Conservation (phyloP, 1,140 invertebrate genomes). For the Manduca sexta region DNA sequence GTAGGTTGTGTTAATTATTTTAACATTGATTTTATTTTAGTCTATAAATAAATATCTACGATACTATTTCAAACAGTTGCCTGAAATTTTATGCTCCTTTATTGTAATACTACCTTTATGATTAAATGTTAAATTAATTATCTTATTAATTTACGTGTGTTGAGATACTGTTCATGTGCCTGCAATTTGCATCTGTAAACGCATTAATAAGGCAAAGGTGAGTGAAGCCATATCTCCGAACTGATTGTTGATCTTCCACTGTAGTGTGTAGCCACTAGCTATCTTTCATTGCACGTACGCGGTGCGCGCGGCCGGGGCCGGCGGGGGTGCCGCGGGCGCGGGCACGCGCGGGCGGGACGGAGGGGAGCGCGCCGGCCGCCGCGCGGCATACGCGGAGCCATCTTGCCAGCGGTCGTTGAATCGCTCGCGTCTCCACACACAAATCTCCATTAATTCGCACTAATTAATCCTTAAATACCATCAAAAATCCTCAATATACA, state of each 20-base stretch:
- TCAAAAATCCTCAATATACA: constrained; percentile 38
- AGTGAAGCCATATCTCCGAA: constrained; percentile 39
- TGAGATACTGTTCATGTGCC: too few relatives aligned
- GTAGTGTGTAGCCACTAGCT: constrained; percentile 52
- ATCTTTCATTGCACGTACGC: constrained; percentile 72
- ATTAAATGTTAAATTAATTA: too few relatives aligned
- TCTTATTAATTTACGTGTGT: too few relatives aligned
- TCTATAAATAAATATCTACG: too few relatives aligned
- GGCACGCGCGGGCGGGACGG: constrained; percentile 42
- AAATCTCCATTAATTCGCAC: constrained; percentile 60
- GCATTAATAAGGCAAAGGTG: background rate
- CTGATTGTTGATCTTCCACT: constrained; percentile 28
- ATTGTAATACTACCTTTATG: too few relatives aligned
- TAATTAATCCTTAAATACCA: constrained; percentile 60
- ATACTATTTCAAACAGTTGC: too few relatives aligned
- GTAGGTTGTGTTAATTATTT: too few relatives aligned
- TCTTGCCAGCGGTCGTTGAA: constrained; percentile 66
- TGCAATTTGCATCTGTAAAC: background rate
- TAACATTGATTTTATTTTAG: too few relatives aligned
- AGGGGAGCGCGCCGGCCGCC: constrained; percentile 43
- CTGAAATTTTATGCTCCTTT: too few relatives aligned
- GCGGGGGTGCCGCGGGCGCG: constrained; percentile 31
- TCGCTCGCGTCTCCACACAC: constrained; percentile 61
- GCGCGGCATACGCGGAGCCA: constrained; percentile 67
- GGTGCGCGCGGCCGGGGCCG: constrained; percentile 42